These are phyloP conservation scores for Bovichtus variegatus DNA, from an alignment of 2,797 vertebrate genomes.

Conservation along the genomic window DNA sequence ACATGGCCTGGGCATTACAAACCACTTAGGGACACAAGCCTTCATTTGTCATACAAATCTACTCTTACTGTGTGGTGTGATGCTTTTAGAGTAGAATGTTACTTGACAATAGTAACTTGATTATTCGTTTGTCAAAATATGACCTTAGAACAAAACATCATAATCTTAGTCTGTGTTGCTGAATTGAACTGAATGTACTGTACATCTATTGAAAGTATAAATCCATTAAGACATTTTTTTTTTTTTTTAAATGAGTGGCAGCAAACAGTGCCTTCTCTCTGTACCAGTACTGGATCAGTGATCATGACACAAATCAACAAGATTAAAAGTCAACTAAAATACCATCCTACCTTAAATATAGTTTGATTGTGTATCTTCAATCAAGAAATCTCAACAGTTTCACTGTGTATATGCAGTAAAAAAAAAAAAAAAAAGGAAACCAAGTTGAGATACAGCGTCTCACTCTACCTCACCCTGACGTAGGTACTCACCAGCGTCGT, in stretches of 20 bases:
- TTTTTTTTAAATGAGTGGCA: not conserved
- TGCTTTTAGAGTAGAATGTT: conserved; percentile 6
- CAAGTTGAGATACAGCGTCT: conserved; percentile 11
- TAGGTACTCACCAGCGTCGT: conserved; percentile 89
- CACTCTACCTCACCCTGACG: conserved; percentile 52
- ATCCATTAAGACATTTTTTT: not conserved
- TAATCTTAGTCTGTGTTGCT: not conserved
- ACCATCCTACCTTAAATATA: not conserved
- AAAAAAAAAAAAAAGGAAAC: conserved; percentile 1
- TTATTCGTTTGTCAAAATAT: conserved; percentile 6
- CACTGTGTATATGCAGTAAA: not conserved
- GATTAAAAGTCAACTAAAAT: not conserved
- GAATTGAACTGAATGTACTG: not conserved
- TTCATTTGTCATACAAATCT: conserved; percentile 20
- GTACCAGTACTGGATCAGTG: not conserved
- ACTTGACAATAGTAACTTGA: not conserved
- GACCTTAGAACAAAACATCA: not conserved
- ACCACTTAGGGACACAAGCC: not conserved
- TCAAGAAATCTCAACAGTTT: not conserved
- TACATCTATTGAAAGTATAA: not conserved
- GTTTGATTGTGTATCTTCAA: not conserved
- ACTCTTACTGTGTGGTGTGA: not conserved
- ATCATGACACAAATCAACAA: not conserved
- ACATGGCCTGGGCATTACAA: not conserved
- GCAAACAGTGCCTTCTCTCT: not conserved